Percentiles rank a stretch among this genome's conserved stretches.
Conservation (phyloP, 2,797 vertebrate species). For the Limosa lapponica region DNA sequence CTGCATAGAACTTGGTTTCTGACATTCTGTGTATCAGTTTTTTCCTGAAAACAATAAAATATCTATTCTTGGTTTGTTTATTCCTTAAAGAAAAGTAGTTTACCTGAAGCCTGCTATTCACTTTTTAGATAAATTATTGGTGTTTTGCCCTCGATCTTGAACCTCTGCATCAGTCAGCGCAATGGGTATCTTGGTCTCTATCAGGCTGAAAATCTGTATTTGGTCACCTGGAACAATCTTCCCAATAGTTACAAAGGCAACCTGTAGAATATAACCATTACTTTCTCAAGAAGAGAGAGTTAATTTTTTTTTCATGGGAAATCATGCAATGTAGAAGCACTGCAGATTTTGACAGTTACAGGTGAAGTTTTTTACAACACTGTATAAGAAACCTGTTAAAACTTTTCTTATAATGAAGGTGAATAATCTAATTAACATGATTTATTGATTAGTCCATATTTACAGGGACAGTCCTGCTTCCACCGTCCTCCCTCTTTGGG, state of each 20-base stretch:
- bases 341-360: background rate
- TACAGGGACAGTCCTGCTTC: background rate
- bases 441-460: background rate
- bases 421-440: background rate
- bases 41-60: background rate
- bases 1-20: background rate
- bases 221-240: background rate
- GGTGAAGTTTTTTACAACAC: background rate
- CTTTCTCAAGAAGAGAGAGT: background rate
- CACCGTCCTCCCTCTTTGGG: background rate
- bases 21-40: background rate
- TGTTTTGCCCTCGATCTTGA: background rate
- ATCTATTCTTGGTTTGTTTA: background rate
- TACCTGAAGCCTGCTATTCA: background rate
- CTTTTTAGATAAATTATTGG: background rate
- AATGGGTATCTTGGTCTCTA: background rate
- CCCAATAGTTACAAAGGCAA: background rate
- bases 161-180: background rate
- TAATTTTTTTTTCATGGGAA: background rate
- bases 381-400: background rate
- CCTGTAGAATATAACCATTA: background rate
- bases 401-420: background rate
- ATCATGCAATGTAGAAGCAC: background rate
- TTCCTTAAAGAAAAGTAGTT: background rate
- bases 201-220: background rate